Evolutionary conservation across 2,797 vertebrate genomes (phyloP).

Genomic region (Trachurus trachurus): DNA sequence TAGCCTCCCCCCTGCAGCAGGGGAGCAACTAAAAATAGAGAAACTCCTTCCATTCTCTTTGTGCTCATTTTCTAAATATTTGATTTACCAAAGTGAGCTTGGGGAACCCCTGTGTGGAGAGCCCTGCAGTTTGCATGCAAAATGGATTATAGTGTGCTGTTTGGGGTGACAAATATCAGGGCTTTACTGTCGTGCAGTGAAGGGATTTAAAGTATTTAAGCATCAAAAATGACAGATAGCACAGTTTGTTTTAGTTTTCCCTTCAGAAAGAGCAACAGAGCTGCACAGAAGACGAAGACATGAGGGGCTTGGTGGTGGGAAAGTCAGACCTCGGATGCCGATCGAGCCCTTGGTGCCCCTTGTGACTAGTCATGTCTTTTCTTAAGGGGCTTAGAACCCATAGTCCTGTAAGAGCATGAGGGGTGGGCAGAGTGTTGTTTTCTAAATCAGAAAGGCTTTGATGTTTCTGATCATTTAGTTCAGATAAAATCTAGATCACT

Average conservation of each 20-base stretch:
- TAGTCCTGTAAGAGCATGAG: conserved; percentile 31
- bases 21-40: conserved; percentile 57
- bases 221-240: not conserved
- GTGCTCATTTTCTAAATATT: conserved; percentile 68
- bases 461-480: conserved; percentile 1
- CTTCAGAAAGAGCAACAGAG: not conserved
- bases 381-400: conserved; percentile 59
- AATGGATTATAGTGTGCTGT: conserved; percentile 27
- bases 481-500: conserved; percentile 33
- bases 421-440: conserved; percentile 52
- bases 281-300: not conserved
- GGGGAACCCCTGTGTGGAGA: conserved; percentile 56
- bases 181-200: conserved; percentile 12
- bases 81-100: conserved; percentile 60
- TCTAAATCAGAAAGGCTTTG: conserved; percentile 49
- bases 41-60: conserved; percentile 37
- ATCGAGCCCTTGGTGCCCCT: conserved; percentile 40
- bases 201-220: conserved; percentile 1
- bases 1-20: conserved; percentile 28
- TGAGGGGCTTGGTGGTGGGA: not conserved
- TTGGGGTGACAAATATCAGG: conserved; percentile 14
- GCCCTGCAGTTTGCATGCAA: conserved; percentile 52
- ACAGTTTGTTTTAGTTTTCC: not conserved
- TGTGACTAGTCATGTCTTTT: conserved; percentile 66
- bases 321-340: conserved; percentile 35